Conservation (phyloP, 2,888 invertebrate species). For the Caradrina kadenii region DNA sequence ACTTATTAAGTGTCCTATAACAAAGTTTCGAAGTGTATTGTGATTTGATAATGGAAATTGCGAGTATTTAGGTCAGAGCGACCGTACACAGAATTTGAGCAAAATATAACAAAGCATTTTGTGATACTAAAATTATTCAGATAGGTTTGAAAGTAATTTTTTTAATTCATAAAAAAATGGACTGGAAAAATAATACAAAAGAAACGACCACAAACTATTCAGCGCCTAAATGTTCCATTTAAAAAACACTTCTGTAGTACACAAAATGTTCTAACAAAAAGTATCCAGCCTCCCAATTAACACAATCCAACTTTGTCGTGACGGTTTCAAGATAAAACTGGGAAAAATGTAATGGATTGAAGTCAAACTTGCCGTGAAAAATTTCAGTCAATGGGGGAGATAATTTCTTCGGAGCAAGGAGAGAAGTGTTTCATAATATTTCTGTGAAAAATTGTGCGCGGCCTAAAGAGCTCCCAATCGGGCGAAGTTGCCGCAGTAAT, state of each 20-base stretch:
- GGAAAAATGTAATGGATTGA: conserved; percentile 87
- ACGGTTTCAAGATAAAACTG: conserved; percentile 85
- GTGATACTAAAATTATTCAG: conserved; percentile 21
- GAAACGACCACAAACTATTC: conserved; percentile 61
- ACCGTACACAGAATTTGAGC: not conserved
- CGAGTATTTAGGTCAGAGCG: conserved; percentile 21
- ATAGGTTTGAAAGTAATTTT: conserved; percentile 8
- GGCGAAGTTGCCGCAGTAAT: conserved; percentile 77
- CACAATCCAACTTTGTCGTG: conserved; percentile 83
- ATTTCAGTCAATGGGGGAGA: conserved; percentile 88
- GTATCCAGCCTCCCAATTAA: conserved; percentile 83
- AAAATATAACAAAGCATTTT: conserved; percentile 26
- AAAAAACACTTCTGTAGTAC: conserved; percentile 71
- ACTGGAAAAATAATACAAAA: conserved; percentile 20
- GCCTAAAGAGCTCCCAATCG: conserved; percentile 73
- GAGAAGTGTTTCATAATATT: conserved; percentile 85
- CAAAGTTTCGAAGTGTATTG: conserved; percentile 57
- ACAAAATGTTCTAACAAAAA: conserved; percentile 77
- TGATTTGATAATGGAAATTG: conserved; percentile 50
- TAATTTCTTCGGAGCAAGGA: conserved; percentile 83
- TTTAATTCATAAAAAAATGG: conserved; percentile 20
- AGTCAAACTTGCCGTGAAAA: conserved; percentile 89
- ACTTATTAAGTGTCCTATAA: conserved; percentile 63
- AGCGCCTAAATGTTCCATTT: conserved; percentile 66
- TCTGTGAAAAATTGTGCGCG: conserved; percentile 81